Conservation (phyloP, 2,113 vertebrate genomes). For the Ammodytes marinus region DNA sequence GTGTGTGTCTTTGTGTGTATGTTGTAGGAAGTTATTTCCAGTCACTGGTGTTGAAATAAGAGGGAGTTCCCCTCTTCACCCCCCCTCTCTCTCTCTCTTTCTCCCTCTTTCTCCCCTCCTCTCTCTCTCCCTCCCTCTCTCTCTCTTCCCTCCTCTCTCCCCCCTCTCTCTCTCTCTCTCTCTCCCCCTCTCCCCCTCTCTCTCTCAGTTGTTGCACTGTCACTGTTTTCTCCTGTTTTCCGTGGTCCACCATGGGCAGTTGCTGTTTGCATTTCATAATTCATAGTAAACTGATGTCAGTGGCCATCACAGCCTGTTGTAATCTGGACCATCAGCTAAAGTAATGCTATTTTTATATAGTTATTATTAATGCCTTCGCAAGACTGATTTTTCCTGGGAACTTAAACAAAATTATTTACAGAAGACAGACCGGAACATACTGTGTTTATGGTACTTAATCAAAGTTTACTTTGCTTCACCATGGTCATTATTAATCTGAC, state of each 20-base stretch:
- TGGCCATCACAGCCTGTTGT: conserved; percentile 12
- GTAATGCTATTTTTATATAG: too few species aligned
- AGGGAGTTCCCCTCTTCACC: not conserved
- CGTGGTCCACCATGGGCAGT: conserved; percentile 12
- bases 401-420: too few species aligned
- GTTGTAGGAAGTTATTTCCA: conserved; percentile 31
- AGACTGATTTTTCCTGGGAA: too few species aligned
- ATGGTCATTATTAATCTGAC: too few species aligned
- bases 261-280: conserved; percentile 30
- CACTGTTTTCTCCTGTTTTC: not conserved
- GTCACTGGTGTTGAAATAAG: conserved; percentile 30
- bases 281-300: conserved; percentile 34
- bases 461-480: too few species aligned
- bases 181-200: not conserved
- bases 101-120: too few species aligned
- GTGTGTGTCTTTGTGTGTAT: not conserved
- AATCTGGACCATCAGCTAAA: not conserved
- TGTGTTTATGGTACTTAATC: too few species aligned
- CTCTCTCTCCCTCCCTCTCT: too few species aligned
- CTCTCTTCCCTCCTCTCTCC: too few species aligned
- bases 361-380: too few species aligned
- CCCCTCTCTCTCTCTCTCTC: not conserved
- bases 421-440: too few species aligned
- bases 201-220: not conserved
- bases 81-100: not conserved